phyloP scores from a whole-genome alignment of 2,113 vertebrate species.

The Lipotes vexillifer region DNA sequence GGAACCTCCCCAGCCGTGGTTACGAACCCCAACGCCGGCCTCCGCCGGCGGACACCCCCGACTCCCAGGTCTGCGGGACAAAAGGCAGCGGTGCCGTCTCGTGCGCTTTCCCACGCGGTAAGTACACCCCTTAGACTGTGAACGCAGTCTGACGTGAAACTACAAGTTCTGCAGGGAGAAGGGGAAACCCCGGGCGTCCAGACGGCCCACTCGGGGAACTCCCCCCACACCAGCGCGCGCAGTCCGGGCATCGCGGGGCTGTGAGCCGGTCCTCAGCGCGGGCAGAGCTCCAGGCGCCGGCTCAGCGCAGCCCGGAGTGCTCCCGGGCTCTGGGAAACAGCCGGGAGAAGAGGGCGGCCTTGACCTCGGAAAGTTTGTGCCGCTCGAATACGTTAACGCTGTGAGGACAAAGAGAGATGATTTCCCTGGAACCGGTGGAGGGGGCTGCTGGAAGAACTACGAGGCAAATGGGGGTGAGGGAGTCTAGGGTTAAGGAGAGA shows the following conservation, averaged over 20 bases:
- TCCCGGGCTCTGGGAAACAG: neutral
- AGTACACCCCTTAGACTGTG: neutral
- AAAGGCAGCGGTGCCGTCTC: conserved; percentile 24
- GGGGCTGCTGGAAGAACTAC: neutral
- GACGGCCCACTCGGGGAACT: neutral
- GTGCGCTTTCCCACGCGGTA: neutral
- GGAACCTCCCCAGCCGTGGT: neutral
- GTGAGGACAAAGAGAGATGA: conserved; percentile 13
- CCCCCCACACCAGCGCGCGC: neutral
- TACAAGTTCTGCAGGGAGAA: neutral
- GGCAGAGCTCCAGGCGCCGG: neutral
- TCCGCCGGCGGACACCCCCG: neutral
- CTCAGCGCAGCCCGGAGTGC: neutral
- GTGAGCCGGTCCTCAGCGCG: neutral
- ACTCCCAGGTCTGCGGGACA: neutral
- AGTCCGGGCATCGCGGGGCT: neutral
- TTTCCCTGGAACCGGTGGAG: neutral
- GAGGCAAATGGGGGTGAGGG: neutral
- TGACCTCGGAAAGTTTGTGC: conserved; percentile 50
- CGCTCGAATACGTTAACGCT: neutral
- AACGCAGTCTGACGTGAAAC: neutral
- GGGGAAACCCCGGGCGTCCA: neutral
- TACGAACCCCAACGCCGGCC: neutral
- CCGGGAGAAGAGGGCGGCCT: neutral
- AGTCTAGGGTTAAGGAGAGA: neutral